Base-by-base conservation (phyloP, 2,888 invertebrate genomes). In the Sinopyrophorus schimmeli region DNA sequence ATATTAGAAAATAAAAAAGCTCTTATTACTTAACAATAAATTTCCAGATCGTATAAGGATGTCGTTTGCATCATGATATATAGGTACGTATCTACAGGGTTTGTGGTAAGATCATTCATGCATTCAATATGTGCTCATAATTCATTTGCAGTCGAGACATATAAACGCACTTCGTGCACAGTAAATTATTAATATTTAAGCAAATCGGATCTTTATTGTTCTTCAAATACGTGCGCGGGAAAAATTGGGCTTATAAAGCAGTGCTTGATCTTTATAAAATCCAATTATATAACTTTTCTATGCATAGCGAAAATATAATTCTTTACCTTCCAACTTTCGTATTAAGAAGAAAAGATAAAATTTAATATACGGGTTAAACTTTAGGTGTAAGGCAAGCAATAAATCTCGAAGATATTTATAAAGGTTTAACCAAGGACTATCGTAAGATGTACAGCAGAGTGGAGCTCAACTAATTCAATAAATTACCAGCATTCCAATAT, bases 21-120 rank as follows among this genome's bases (percentile, higher is more conserved):
- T n/a, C n/a, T n/a, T n/a, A n/a, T n/a, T n/a, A n/a, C n/a, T n/a
- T n/a, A n/a, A n/a, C n/a, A n/a, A n/a, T n/a, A n/a, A n/a, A n/a
- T n/a, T n/a, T n/a, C n/a, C n/a, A n/a, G n/a, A n/a, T n/a, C n/a
- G n/a, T n/a, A n/a, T n/a, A n/a, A n/a, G n/a, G 35, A 35, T 35
- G 35, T 35, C 35, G 16, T 35, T 35, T 35, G 24, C 23, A 35
- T 35, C 35, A 23, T 7, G 35, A 24, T 24, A n/a, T n/a, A n/a
- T n/a, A n/a, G n/a, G n/a, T n/a, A n/a, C n/a, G n/a, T n/a, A n/a
- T n/a, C 24, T 35, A 35, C 23, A 23, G 14, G 23, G 24, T 20
- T 15, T 35, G 14, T 12, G 24, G 20, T 32, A 32, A 32, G 32
- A 9, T 9, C 23, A 35, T 20, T 34, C 34, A 21, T 34, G 34